Percentiles rank a stretch among this genome's conserved stretches.
These are phyloP conservation scores for Notothenia rossii DNA, from an alignment of 2,113 vertebrate species.

Conservation along the genomic window DNA sequence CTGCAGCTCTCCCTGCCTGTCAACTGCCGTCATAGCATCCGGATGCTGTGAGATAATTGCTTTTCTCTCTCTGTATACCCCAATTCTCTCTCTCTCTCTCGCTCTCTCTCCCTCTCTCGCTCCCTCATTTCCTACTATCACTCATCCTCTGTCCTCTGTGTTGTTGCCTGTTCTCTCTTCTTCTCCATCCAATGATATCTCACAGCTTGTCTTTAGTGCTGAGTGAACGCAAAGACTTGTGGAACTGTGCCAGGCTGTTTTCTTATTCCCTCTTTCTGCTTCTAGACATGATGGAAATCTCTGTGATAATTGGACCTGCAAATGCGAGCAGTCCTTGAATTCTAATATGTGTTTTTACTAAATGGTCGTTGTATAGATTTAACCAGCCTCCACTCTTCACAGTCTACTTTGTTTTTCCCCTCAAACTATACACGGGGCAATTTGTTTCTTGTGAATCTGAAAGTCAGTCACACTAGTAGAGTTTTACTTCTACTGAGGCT, in stretches of 20 bases:
- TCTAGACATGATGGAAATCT: slow-evolving; percentile 30
- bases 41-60: slow-evolving; percentile 73
- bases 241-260: slow-evolving; percentile 21
- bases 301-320: slow-evolving; percentile 29
- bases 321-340: slow-evolving; percentile 10
- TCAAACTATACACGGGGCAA: neutral
- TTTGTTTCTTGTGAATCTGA: slow-evolving; percentile 29
- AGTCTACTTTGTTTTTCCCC: neutral
- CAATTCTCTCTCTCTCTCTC: slow-evolving; percentile 53
- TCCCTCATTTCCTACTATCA: slow-evolving; percentile 68
- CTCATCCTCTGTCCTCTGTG: slow-evolving; percentile 43
- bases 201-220: slow-evolving; percentile 12
- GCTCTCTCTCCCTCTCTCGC: slow-evolving; percentile 26
- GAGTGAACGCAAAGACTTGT: slow-evolving; percentile 39
- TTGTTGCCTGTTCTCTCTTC: slow-evolving; percentile 26
- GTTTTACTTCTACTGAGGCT: slow-evolving; percentile 17
- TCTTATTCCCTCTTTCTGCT: slow-evolving; percentile 11
- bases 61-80: slow-evolving; percentile 56
- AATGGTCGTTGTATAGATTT: slow-evolving; percentile 15
- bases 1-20: slow-evolving; percentile 74
- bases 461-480: slow-evolving; percentile 16
- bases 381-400: slow-evolving; percentile 19
- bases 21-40: slow-evolving; percentile 72
- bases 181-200: slow-evolving; percentile 36
- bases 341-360: slow-evolving; percentile 23